phyloP scores from a whole-genome alignment of 37 sponge, comb jelly and placozoan genomes.

The Theonella swinhoei region DNA sequence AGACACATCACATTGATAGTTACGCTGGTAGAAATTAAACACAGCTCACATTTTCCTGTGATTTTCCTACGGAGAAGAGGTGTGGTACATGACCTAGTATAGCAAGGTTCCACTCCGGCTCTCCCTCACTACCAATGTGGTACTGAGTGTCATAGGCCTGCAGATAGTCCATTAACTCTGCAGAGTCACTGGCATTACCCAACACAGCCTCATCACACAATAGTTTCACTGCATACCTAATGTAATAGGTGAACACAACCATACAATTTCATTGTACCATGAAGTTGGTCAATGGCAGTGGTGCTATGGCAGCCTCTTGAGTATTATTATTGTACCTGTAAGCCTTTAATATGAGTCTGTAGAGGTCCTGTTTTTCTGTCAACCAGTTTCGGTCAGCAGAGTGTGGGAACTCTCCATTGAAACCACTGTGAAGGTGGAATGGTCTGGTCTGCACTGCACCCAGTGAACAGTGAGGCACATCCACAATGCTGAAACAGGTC shows the following conservation, averaged over 20 bases:
- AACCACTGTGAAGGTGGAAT: conserved; percentile 47
- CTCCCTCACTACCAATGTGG: conserved; percentile 66
- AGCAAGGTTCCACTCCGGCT: conserved; percentile 50
- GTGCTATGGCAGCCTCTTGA: no score
- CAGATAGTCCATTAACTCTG: conserved; percentile 63
- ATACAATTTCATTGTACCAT: background rate
- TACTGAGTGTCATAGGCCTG: conserved; percentile 57
- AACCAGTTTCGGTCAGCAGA: conserved; percentile 60
- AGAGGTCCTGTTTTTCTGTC: conserved; percentile 22
- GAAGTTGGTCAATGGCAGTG: background rate
- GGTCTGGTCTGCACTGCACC: conserved; percentile 13
- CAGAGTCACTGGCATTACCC: conserved; percentile 55
- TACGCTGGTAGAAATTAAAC: background rate
- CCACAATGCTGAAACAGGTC: conserved; percentile 35
- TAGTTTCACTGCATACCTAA: conserved; percentile 89
- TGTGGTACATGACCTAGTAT: conserved; percentile 36
- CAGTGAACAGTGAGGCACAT: background rate
- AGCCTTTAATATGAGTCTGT: conserved; percentile 50
- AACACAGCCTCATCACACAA: conserved; percentile 76
- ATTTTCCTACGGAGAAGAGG: conserved; percentile 74
- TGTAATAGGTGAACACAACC: background rate
- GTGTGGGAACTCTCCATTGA: conserved; percentile 56
- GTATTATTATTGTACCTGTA: conserved; percentile 79
- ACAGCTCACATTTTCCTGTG: conserved; percentile 40
- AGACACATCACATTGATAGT: background rate